A percentile compares a stretch with the other conserved stretches of the same genome.
These are phyloP conservation scores for Tamandua tetradactyla DNA, from an alignment of 2,797 vertebrate genomes.

Conservation along the genomic window DNA sequence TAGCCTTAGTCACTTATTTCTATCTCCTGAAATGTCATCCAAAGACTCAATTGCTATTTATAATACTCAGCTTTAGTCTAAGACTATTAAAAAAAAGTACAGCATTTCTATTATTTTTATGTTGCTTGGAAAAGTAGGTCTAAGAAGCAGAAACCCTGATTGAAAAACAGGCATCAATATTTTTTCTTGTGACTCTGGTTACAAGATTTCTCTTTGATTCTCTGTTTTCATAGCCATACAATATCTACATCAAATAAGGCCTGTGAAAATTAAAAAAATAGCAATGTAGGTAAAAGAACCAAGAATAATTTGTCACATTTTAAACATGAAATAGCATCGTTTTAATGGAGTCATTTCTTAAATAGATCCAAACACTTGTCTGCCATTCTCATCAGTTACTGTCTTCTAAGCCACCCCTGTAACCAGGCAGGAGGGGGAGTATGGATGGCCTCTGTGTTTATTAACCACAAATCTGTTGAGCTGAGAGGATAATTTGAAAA, in stretches of 20 bases:
- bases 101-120: neutral
- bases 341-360: neutral
- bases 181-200: neutral
- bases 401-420: neutral
- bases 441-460: slow-evolving; percentile 49
- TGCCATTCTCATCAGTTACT: neutral
- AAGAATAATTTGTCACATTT: neutral
- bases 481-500: slow-evolving; percentile 66
- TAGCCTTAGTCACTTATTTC: neutral
- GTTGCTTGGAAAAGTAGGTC: neutral
- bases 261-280: neutral
- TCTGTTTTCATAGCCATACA: neutral
- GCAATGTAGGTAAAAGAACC: neutral
- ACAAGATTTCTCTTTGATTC: neutral
- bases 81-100: neutral
- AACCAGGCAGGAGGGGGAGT: neutral
- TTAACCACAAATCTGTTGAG: slow-evolving; percentile 69
- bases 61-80: neutral
- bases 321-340: neutral
- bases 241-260: neutral
- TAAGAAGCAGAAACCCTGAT: neutral
- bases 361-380: neutral
- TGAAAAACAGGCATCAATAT: neutral
- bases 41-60: neutral
- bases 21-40: neutral